Conservation (phyloP, 2,797 vertebrate genomes). For the Hippoglossus hippoglossus region DNA sequence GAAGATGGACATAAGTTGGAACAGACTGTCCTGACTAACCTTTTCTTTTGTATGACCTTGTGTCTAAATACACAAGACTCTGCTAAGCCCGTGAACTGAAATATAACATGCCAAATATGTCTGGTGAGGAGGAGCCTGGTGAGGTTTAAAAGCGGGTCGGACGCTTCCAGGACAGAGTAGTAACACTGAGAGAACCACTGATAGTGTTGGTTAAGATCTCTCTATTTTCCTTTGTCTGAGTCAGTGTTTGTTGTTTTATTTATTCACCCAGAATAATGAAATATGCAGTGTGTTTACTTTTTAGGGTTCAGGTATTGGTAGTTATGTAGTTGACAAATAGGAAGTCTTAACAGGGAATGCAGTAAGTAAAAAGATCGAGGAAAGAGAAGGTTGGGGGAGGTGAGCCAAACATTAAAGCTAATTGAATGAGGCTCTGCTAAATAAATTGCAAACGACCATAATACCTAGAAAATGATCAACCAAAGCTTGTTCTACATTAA, state of each 20-base stretch:
- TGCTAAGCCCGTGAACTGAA: slow-evolving; percentile 34
- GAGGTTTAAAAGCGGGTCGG: slow-evolving; percentile 34
- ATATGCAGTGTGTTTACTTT: neutral
- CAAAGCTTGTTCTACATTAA: no score
- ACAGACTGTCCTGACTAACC: neutral
- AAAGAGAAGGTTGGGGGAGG: no score
- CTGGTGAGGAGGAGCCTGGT: slow-evolving; percentile 49
- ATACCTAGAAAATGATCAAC: no score
- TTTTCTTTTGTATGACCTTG: slow-evolving; percentile 54
- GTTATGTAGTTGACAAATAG: no score
- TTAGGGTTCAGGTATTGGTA: neutral
- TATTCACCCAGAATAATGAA: neutral
- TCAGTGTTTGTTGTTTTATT: slow-evolving; percentile 3
- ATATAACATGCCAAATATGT: slow-evolving; percentile 45
- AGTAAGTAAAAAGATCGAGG: no score
- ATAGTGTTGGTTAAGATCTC: neutral
- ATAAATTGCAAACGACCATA: no score
- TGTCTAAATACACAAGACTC: slow-evolving; percentile 17
- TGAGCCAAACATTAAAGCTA: no score
- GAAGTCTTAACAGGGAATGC: neutral
- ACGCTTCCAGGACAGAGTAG: neutral
- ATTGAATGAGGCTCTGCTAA: no score
- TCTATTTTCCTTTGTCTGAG: neutral
- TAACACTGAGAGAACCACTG: slow-evolving; percentile 5
- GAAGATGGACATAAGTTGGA: neutral